Conservation (phyloP, 2,888 invertebrate species). For the Leucophenga montana region DNA sequence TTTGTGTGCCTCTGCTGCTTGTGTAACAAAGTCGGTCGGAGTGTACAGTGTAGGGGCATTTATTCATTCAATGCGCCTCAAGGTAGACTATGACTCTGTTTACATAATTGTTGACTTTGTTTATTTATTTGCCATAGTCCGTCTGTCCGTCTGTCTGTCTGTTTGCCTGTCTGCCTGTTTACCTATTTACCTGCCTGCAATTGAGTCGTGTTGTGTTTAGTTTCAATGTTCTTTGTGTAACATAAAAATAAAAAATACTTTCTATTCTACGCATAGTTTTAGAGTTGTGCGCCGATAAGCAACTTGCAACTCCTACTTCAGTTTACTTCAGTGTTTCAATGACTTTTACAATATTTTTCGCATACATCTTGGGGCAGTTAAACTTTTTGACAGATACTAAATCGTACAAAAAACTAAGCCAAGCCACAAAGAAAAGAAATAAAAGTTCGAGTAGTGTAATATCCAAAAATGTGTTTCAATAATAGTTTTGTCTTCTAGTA, state of each 20-base stretch:
- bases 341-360: neutral
- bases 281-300: slow-evolving; percentile 2
- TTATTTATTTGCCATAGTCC: neutral
- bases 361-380: slow-evolving; percentile 12
- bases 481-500: slow-evolving; percentile 32
- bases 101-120: slow-evolving; percentile 22
- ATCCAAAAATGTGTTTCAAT: slow-evolving; percentile 22
- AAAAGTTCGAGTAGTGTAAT: neutral
- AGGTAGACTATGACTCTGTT: slow-evolving; percentile 3
- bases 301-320: neutral
- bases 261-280: neutral
- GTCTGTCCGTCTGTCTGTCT: neutral
- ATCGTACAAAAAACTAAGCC: slow-evolving; percentile 7
- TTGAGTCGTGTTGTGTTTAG: neutral
- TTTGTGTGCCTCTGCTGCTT: neutral
- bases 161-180: no score
- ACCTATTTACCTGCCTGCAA: slow-evolving; percentile 5
- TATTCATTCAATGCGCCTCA: neutral
- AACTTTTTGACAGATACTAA: slow-evolving; percentile 28
- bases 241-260: slow-evolving; percentile 3
- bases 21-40: no score
- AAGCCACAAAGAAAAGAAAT: slow-evolving; percentile 13
- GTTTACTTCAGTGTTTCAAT: neutral
- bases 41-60: no score
- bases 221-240: neutral